A percentile compares a stretch with the other conserved stretches of the same genome.
phyloP scores from a whole-genome alignment of 2,888 invertebrate species.

The Thecophora atra region DNA sequence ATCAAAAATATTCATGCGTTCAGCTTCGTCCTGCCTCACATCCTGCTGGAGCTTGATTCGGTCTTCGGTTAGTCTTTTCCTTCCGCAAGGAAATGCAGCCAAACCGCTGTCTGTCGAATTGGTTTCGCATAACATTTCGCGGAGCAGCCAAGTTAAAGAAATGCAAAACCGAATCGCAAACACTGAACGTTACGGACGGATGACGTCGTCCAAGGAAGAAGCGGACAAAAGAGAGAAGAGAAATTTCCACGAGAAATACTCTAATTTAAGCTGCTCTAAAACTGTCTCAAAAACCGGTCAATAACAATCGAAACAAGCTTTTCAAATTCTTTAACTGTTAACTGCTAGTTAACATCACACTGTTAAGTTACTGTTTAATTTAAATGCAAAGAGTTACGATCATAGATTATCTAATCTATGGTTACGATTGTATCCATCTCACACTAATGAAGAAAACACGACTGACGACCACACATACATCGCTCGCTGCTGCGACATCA shows the following conservation, averaged over 20 bases:
- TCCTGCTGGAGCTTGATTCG: neutral
- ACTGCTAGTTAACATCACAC: too few species aligned
- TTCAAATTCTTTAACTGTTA: too few species aligned
- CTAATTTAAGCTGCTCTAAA: neutral
- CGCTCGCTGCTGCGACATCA: too few species aligned
- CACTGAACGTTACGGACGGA: neutral
- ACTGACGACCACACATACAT: too few species aligned
- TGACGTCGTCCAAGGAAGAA: neutral
- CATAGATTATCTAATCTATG: too few species aligned
- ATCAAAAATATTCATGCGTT: neutral
- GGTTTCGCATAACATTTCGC: conserved; percentile 43
- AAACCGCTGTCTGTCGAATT: conserved; percentile 42
- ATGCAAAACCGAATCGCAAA: conserved; percentile 19
- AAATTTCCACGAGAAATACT: neutral
- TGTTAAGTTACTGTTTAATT: too few species aligned
- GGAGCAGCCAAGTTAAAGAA: conserved; percentile 9
- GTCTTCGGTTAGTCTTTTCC: neutral
- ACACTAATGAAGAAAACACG: too few species aligned
- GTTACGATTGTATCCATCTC: too few species aligned
- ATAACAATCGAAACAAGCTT: too few species aligned
- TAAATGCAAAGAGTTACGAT: too few species aligned
- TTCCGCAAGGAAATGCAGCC: conserved; percentile 35
- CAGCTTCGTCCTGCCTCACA: neutral
- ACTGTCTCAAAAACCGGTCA: neutral
- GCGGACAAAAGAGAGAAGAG: neutral